Evolutionary conservation across 1,140 invertebrate species (phyloP).

Genomic region (Araneus ventricosus): DNA sequence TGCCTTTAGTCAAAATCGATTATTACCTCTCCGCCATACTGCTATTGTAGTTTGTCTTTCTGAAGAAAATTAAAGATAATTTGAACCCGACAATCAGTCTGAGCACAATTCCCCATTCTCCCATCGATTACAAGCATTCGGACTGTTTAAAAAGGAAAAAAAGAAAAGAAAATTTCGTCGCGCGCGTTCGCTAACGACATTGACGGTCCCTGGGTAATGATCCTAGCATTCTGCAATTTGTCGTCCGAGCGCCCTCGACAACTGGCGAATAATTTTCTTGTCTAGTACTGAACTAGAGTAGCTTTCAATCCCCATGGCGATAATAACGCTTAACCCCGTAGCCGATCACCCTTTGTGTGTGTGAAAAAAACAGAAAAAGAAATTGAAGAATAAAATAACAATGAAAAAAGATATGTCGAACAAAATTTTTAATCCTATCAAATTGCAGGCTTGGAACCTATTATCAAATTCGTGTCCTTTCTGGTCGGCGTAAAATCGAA

Average conservation of each 20-base stretch:
- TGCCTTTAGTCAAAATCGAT: background rate
- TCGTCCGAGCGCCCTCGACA: slow-evolving; percentile 13
- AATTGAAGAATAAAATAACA: slow-evolving; percentile 21
- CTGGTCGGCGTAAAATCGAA: slow-evolving; percentile 48
- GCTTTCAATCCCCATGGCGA: slow-evolving; percentile 33
- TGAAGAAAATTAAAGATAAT: slow-evolving; percentile 46
- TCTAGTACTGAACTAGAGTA: slow-evolving; percentile 1
- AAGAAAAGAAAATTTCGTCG: slow-evolving; percentile 14
- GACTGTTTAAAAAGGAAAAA: background rate
- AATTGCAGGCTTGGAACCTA: slow-evolving; percentile 56
- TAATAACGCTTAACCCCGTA: slow-evolving; percentile 42
- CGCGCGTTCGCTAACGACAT: slow-evolving; percentile 36
- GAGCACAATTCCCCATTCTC: background rate
- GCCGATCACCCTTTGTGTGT: background rate
- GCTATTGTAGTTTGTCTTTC: background rate
- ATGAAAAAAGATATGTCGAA: slow-evolving; percentile 2
- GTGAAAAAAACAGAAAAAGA: background rate
- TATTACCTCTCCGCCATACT: background rate
- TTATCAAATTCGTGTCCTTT: slow-evolving; percentile 66
- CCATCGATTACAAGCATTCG: background rate
- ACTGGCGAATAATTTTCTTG: slow-evolving; percentile 41
- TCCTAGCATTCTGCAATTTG: slow-evolving; percentile 24
- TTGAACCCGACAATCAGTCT: background rate
- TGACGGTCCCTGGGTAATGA: slow-evolving; percentile 52
- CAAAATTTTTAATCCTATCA: slow-evolving; percentile 64